Base-by-base conservation (phyloP, 2,888 invertebrate species). In the Meloe dianella region DNA sequence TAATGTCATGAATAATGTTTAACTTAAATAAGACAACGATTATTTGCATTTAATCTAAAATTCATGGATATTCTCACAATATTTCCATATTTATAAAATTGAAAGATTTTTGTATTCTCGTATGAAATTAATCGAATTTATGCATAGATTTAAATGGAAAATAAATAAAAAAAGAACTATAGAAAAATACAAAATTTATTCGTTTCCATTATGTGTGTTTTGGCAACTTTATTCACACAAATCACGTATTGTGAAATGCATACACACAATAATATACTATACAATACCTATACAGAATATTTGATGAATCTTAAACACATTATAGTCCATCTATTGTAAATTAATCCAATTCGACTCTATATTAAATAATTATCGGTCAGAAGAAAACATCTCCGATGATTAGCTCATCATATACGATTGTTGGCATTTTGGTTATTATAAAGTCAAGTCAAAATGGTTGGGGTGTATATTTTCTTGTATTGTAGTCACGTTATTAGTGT, bases 41-140 rank as follows among this genome's bases (percentile, higher is more conserved):
- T 41, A 41, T 41, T 41, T 41, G n/a, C 41, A 41, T 41, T 41
- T 41, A 41, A 41, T 41, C 41, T 41, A 41, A 41, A 41, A 41
- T 7, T 41, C n/a, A 7, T n/a, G n/a, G n/a, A 41, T 17, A 17
- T 41, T 41, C n/a, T 41, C 10, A 7, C 17, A 41, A n/a, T 8
- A 41, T 0, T 6, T 41, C 14, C 38, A 10, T 38, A 38, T 38
- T 38, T 32, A n/a, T n/a, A n/a, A n/a, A n/a, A n/a, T n/a, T n/a
- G n/a, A n/a, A n/a, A n/a, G n/a, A n/a, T n/a, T n/a, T n/a, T n/a
- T n/a, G n/a, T 41, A 41, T 41, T n/a, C 10, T 17, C n/a, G 17
- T 1, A n/a, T 41, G 17, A 17, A 17, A 17, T 41, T 41, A 41
- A 41, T 41, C 17, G 17, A n/a, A 41, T 41, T 41, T 41, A 17